phyloP scores from a whole-genome alignment of 2,113 vertebrate species.

The Noturus placidus region DNA sequence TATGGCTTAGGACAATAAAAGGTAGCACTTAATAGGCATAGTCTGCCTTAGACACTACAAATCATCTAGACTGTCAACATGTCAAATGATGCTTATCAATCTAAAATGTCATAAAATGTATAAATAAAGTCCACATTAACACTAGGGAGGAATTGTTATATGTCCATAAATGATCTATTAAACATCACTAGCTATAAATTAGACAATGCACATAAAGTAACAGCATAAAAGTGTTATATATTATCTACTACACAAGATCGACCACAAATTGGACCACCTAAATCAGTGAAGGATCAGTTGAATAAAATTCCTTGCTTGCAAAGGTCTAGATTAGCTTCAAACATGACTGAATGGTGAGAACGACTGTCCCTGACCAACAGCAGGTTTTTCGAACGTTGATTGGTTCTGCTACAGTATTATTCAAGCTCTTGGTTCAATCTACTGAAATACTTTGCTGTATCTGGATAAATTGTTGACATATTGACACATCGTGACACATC shows the following conservation, averaged over 20 bases:
- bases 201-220: neutral
- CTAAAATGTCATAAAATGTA: neutral
- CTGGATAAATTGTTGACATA: neutral
- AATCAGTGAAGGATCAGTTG: neutral
- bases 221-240: neutral
- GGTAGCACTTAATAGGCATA: conserved; percentile 9
- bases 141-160: neutral
- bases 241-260: neutral
- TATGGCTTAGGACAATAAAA: conserved; percentile 6
- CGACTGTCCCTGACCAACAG: neutral
- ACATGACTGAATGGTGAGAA: neutral
- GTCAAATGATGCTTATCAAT: neutral
- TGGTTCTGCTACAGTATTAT: neutral
- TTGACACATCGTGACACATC: neutral
- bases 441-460: neutral
- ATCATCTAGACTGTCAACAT: neutral
- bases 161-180: neutral
- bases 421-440: neutral
- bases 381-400: neutral
- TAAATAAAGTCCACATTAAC: neutral
- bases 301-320: neutral
- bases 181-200: neutral
- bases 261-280: neutral
- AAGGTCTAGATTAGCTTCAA: neutral
- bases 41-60: neutral